phyloP scores from a whole-genome alignment of 2,113 vertebrate species.

The Heloderma charlesbogerti region DNA sequence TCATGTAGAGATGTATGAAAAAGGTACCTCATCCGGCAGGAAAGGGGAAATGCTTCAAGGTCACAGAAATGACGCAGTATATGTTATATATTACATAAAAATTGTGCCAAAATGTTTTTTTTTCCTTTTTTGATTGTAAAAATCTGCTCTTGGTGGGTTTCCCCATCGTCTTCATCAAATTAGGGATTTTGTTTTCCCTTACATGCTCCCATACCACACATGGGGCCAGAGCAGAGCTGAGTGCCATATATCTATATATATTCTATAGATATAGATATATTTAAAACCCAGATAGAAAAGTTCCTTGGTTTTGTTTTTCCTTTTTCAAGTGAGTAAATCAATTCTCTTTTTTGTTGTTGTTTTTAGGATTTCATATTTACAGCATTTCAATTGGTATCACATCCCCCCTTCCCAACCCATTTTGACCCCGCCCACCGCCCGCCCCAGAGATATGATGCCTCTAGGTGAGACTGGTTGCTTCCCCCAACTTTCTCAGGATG shows the following conservation, averaged over 20 bases:
- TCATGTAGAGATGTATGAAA: constrained; percentile 38
- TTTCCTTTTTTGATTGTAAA: constrained; percentile 38
- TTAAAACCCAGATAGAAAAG: constrained; percentile 43
- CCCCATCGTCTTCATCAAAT: constrained; percentile 2
- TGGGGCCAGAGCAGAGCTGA: constrained; percentile 40
- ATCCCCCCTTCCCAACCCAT: constrained; percentile 10
- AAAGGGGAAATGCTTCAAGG: constrained; percentile 36
- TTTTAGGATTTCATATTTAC: constrained; percentile 45
- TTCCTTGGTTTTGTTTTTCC: constrained; percentile 14
- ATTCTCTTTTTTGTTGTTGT: constrained; percentile 21
- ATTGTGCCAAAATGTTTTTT: constrained; percentile 50
- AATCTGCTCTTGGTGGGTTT: constrained; percentile 27
- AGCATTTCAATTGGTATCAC: constrained; percentile 43
- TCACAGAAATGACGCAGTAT: constrained; percentile 47
- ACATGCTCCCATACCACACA: neutral
- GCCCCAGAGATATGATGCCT: constrained; percentile 26
- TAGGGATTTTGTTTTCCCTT: constrained; percentile 20
- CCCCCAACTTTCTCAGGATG: neutral
- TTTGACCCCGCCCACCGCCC: constrained; percentile 23
- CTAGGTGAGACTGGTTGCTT: constrained; percentile 28
- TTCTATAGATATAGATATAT: constrained; percentile 42
- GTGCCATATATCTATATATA: constrained; percentile 28
- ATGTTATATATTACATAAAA: constrained; percentile 53
- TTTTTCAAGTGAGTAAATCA: constrained; percentile 44
- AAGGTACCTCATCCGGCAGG: constrained; percentile 30